A percentile compares a stretch with the other conserved stretches of the same genome.
phyloP scores from a whole-genome alignment of 2,888 invertebrate genomes.

The Liopterus haemorrhoidalis region DNA sequence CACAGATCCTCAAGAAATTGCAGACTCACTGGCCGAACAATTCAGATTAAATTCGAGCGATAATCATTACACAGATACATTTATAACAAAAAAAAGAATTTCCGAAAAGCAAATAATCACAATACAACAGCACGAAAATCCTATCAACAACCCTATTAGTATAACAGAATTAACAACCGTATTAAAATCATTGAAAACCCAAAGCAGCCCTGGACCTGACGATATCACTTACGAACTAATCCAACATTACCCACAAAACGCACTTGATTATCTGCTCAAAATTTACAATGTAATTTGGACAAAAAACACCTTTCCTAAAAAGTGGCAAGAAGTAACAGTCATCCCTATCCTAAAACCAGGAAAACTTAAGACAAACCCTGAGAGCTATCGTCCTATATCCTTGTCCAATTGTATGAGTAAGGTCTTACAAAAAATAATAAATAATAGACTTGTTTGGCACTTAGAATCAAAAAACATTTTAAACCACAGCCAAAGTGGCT shows the following conservation, averaged over 20 bases:
- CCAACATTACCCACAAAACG: neutral
- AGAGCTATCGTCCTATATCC: neutral
- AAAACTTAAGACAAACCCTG: neutral
- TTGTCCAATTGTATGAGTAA: neutral
- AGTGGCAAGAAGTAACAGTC: neutral
- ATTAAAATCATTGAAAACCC: neutral
- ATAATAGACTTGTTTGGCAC: neutral
- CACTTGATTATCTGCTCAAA: neutral
- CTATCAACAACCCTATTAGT: neutral
- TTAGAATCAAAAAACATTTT: neutral
- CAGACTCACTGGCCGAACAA: no score
- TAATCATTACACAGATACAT: no score
- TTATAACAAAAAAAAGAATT: neutral
- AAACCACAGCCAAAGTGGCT: no score
- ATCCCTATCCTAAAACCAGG: neutral
- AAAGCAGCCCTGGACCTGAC: neutral
- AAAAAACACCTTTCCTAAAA: neutral
- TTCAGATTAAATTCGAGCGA: no score
- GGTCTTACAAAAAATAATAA: neutral
- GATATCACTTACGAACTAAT: no score
- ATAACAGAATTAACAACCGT: no score
- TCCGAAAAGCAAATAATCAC: neutral
- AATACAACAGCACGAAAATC: no score
- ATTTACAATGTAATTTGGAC: neutral
- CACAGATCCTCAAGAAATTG: no score